Evolutionary conservation across 2,797 vertebrate genomes (phyloP), one percentile per base, ranked within the genome.

Genomic region (Dryobates pubescens): DNA sequence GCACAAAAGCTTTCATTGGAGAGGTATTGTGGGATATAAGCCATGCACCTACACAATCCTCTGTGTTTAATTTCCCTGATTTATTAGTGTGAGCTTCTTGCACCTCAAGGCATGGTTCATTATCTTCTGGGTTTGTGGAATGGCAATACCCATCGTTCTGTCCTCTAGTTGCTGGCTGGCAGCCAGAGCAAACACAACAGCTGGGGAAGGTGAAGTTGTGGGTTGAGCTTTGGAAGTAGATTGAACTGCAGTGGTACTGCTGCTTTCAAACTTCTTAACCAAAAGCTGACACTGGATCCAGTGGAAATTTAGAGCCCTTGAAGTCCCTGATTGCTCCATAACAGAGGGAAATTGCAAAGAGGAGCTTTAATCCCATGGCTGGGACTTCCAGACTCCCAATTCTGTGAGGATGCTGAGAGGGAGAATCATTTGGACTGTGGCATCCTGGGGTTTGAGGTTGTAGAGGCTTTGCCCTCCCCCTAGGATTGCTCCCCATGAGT

Each of bases 81-180:
- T 95, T 94, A 95, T 85, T 88, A 92, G 90, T 0, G 10, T 54
- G 72, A 96, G 94, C 93, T 96, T 93, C 96, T 96, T n/a, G 9
- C 89, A 93, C 80, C 95, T 96, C 93, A 81, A 41, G 93, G 93
- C 93, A 24, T 84, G 68, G 72, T 43, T 63, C 20, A 6, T 59
- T 61, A 45, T 49, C 41, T 84, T 59, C 63, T 17, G 6, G 16
- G 77, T 16, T 62, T 79, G 79, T 41, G 24, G 51, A 74, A 86
- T 62, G 74, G 64, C 43, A 78, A 30, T 85, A 63, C 76, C 86
- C 49, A 0, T 34, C 18, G 0, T 68, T 88, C 78, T 3, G 8
- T n/a, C 14, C 76, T 76, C 54, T 0, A 1, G 54, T 86, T 67
- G 65, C 70, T 49, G 41, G 38, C 61, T 20, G 45, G 58, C 93